phyloP scores from a whole-genome alignment of 1,140 invertebrate genomes.

The Penaeus vannamei region DNA sequence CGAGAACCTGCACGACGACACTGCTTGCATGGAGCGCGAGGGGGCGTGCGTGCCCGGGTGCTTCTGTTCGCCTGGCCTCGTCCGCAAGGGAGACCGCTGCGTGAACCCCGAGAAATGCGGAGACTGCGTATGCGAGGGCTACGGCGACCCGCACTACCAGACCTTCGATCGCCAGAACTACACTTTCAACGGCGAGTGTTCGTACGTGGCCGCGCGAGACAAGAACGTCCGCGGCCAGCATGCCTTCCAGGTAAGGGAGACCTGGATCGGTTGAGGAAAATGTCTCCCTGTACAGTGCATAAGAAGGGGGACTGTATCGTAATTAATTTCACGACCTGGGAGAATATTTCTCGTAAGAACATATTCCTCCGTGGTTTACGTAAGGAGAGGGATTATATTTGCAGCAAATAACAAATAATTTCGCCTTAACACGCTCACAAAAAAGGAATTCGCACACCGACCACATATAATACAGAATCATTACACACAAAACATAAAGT shows the following conservation, averaged over 20 bases:
- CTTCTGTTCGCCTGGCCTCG: constrained; percentile 85
- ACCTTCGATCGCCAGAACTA: constrained; percentile 87
- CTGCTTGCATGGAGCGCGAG: constrained; percentile 76
- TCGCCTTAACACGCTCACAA: no score
- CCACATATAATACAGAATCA: no score
- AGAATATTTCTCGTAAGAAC: no score
- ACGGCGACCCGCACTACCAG: constrained; percentile 89
- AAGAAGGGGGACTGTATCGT: no score
- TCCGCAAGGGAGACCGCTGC: constrained; percentile 80
- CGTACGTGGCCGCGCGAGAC: constrained; percentile 82
- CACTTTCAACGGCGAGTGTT: constrained; percentile 90
- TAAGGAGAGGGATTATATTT: no score
- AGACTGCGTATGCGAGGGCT: constrained; percentile 86
- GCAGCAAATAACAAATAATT: no score
- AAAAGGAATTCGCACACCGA: no score
- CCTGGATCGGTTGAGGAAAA: not conserved
- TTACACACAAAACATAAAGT: no score
- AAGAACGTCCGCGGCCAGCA: constrained; percentile 74
- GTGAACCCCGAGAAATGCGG: constrained; percentile 81
- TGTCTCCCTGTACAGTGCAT: not conserved
- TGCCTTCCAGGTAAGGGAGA: constrained; percentile 77
- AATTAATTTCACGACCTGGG: no score
- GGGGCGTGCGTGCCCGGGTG: constrained; percentile 85
- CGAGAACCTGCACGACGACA: constrained; percentile 75
- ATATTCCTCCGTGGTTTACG: no score